Percentiles rank a stretch among this genome's conserved stretches.
phyloP scores from a whole-genome alignment of 2,888 invertebrate genomes.

The Miltochrista miniata region DNA sequence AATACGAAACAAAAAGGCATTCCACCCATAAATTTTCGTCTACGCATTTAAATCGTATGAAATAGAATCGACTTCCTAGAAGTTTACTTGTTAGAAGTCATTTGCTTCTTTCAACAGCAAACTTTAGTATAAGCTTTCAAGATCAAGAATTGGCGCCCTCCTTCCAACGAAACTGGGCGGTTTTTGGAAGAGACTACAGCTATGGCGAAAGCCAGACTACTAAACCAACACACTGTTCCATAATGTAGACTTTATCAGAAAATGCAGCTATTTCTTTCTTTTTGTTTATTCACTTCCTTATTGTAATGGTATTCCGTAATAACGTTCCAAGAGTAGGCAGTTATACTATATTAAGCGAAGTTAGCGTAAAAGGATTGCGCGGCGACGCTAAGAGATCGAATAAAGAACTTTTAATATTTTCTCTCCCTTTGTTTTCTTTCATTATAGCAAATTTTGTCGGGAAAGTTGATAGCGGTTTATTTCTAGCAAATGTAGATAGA shows the following conservation, averaged over 20 bases:
- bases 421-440: constrained; percentile 44
- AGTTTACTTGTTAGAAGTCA: too few relatives aligned
- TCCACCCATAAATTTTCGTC: too few relatives aligned
- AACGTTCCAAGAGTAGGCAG: constrained; percentile 11
- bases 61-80: too few relatives aligned
- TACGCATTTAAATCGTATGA: too few relatives aligned
- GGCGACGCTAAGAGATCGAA: constrained; percentile 51
- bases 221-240: background rate
- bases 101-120: too few relatives aligned
- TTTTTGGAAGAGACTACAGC: too few relatives aligned
- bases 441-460: constrained; percentile 43
- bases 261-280: constrained; percentile 5
- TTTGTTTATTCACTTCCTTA: constrained; percentile 12
- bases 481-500: background rate
- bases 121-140: too few relatives aligned
- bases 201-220: too few relatives aligned
- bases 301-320: constrained; percentile 8
- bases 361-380: constrained; percentile 59
- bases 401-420: constrained; percentile 68
- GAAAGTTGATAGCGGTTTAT: constrained; percentile 15
- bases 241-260: background rate
- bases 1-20: too few relatives aligned
- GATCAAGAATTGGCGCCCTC: too few relatives aligned
- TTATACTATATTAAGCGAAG: constrained; percentile 60
- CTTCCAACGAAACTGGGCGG: too few relatives aligned